Conservation (phyloP, 1,140 invertebrate species). For the Telenomus remus region DNA sequence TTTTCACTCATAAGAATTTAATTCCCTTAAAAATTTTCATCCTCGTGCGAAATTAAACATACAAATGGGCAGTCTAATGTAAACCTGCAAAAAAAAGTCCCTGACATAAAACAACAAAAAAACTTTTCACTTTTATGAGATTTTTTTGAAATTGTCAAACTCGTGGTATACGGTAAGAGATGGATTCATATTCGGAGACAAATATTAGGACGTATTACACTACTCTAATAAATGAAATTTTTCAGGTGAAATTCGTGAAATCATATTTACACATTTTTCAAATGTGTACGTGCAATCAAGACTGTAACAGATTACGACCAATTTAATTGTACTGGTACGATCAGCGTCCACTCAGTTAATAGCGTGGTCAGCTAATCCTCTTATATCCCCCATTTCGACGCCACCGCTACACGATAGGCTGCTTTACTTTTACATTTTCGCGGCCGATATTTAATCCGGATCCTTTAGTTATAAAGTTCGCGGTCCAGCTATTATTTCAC, state of each 20-base stretch:
- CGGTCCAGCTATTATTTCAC: neutral
- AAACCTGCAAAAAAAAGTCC: no score
- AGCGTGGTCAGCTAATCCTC: slow-evolving; percentile 35
- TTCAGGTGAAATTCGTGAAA: neutral
- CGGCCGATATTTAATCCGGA: slow-evolving; percentile 10
- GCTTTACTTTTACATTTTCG: slow-evolving; percentile 17
- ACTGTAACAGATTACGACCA: slow-evolving; percentile 32
- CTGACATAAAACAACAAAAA: no score
- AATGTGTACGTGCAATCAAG: slow-evolving; percentile 19
- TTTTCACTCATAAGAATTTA: no score
- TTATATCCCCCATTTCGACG: slow-evolving; percentile 35
- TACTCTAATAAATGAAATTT: neutral
- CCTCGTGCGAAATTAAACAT: no score
- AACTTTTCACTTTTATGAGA: no score
- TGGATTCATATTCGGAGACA: no score
- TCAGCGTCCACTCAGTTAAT: slow-evolving; percentile 34
- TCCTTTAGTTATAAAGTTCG: slow-evolving; percentile 3
- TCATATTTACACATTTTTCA: slow-evolving; percentile 19
- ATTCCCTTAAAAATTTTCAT: no score
- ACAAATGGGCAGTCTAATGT: no score
- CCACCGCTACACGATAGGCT: slow-evolving; percentile 9
- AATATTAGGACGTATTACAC: no score
- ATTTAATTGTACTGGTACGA: slow-evolving; percentile 32
- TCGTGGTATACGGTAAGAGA: no score
- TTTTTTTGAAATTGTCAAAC: no score